Evolutionary conservation across 2,888 invertebrate genomes (phyloP).

Genomic region (Argynnis bischoffii): DNA sequence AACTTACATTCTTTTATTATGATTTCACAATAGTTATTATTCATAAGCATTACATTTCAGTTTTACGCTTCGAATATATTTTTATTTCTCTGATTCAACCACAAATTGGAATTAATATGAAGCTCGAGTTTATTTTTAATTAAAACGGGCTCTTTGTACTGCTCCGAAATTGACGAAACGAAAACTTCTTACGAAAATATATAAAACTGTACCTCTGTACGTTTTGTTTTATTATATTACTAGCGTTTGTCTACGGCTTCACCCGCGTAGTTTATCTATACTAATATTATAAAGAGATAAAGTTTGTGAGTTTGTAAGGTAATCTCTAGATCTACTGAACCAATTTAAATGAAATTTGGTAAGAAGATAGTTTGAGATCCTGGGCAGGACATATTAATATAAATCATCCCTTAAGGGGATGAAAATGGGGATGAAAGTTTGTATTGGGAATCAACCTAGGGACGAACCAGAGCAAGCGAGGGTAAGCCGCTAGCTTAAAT

Average conservation of each 20-base stretch:
- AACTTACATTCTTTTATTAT: background rate
- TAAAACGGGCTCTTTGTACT: conserved; percentile 19
- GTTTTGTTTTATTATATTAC: background rate
- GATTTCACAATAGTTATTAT: conserved; percentile 10
- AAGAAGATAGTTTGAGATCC: too few relatives aligned
- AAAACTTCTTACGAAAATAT: conserved; percentile 2
- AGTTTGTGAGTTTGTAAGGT: too few relatives aligned
- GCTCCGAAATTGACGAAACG: conserved; percentile 3
- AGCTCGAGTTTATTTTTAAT: conserved; percentile 21
- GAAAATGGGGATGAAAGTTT: too few relatives aligned
- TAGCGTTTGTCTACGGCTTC: background rate
- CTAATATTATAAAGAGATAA: too few relatives aligned
- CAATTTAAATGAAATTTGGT: too few relatives aligned
- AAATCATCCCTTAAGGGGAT: too few relatives aligned
- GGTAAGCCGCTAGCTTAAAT: background rate
- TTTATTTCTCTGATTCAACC: conserved; percentile 16
- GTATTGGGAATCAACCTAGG: too few relatives aligned
- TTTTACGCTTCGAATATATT: conserved; percentile 16
- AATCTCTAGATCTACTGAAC: too few relatives aligned
- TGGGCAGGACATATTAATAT: too few relatives aligned
- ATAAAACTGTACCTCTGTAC: background rate
- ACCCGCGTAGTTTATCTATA: too few relatives aligned
- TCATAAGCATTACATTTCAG: conserved; percentile 12
- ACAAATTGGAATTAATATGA: conserved; percentile 20
- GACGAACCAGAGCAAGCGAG: too few relatives aligned